Conservation (phyloP, 2,888 invertebrate genomes). For the Oscheius sp. region DNA sequence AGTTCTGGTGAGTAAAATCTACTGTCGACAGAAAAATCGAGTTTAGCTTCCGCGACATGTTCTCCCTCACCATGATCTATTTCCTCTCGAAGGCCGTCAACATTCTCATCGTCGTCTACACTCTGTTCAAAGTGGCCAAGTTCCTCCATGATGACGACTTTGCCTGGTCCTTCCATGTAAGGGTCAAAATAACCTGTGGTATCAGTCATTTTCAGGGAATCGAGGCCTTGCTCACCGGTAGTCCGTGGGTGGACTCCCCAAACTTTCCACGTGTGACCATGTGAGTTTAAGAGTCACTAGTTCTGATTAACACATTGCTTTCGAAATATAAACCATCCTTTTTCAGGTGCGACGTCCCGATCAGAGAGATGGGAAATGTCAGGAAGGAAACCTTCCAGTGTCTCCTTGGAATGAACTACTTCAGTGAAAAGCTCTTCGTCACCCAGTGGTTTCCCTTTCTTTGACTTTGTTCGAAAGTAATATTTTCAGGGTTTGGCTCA, state of each 20-base stretch:
- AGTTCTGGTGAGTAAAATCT: no score
- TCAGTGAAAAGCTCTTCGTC: conserved; percentile 34
- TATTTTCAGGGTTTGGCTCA: conserved; percentile 15
- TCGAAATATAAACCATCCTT: no score
- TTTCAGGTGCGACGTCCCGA: conserved; percentile 7
- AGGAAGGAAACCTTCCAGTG: conserved; percentile 21
- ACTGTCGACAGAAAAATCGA: no score
- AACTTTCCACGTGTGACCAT: conserved; percentile 28
- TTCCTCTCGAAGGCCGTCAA: no score
- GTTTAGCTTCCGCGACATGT: no score
- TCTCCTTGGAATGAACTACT: conserved; percentile 23
- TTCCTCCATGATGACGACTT: conserved; percentile 12
- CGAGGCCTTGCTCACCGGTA: conserved; percentile 1
- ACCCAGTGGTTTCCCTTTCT: conserved; percentile 20
- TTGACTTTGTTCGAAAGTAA: background rate
- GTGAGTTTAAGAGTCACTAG: background rate
- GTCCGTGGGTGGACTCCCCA: conserved; percentile 3
- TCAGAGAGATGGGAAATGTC: conserved; percentile 17
- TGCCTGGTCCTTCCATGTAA: conserved; percentile 6
- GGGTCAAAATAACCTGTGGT: background rate
- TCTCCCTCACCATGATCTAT: no score
- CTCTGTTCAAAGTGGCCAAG: background rate
- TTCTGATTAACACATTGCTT: no score
- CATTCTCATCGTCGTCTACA: no score
- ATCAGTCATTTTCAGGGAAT: conserved; percentile 16